These are phyloP conservation scores for Agrotis clavis DNA, from an alignment of 2,888 invertebrate species.

Conservation along the genomic window DNA sequence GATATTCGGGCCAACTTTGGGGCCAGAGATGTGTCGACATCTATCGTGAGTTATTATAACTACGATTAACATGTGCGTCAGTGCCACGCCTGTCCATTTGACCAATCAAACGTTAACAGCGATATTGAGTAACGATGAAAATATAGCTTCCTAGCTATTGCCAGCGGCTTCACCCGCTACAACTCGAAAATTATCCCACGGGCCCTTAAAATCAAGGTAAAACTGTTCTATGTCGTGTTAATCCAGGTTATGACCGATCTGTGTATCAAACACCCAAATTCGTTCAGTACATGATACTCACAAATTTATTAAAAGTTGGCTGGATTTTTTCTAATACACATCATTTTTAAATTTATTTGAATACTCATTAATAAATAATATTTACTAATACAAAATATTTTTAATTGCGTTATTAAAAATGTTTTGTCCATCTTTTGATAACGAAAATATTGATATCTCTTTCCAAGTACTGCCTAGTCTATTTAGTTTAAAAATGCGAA, in stretches of 20 bases:
- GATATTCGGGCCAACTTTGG: constrained; percentile 28
- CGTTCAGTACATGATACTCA: no score
- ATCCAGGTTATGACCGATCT: no score
- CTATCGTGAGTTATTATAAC: constrained; percentile 25
- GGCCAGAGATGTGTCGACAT: constrained; percentile 3
- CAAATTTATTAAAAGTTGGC: not conserved
- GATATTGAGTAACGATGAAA: constrained; percentile 8
- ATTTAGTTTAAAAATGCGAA: not conserved
- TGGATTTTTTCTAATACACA: not conserved
- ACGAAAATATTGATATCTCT: not conserved
- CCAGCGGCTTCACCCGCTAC: no score
- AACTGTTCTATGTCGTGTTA: no score
- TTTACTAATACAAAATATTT: no score
- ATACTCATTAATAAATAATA: not conserved
- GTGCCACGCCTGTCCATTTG: constrained; percentile 52
- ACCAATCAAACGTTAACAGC: constrained; percentile 47
- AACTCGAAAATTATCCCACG: no score
- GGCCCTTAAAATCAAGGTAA: no score
- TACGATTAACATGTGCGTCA: constrained; percentile 46
- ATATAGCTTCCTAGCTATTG: not conserved
- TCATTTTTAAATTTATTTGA: not conserved
- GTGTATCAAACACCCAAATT: no score
- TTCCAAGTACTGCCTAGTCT: not conserved
- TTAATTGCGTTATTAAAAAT: no score
- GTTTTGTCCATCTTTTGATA: no score